These are phyloP conservation scores for Ormyrus nitidulus DNA, from an alignment of 2,888 invertebrate genomes.

Conservation along the genomic window DNA sequence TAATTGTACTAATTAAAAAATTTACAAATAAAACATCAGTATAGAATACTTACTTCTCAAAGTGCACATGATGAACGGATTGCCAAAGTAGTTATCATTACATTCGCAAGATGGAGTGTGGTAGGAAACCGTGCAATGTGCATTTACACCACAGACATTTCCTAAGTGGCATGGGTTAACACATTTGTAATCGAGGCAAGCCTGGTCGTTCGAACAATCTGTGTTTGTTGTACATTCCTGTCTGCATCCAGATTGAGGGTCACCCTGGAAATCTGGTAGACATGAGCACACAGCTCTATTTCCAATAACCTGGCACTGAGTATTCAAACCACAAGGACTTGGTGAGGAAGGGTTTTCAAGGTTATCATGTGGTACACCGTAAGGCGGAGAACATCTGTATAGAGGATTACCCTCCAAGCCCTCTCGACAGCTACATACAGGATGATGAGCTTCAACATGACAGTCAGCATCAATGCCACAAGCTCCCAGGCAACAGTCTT, in stretches of 20 bases:
- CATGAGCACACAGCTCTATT: slow-evolving; percentile 87
- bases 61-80: slow-evolving; percentile 87
- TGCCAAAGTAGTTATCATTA: slow-evolving; percentile 86
- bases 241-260: slow-evolving; percentile 86
- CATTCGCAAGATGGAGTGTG: slow-evolving; percentile 91
- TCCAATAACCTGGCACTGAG: slow-evolving; percentile 84
- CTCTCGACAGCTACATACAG: slow-evolving; percentile 85
- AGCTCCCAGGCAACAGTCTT: slow-evolving; percentile 88
- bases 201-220: slow-evolving; percentile 85
- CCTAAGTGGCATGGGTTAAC: slow-evolving; percentile 83
- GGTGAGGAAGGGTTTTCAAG: slow-evolving; percentile 82
- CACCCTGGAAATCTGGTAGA: slow-evolving; percentile 85
- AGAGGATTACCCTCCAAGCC: slow-evolving; percentile 88
- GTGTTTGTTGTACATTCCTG: slow-evolving; percentile 90
- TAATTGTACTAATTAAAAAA: slow-evolving; percentile 5
- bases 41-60: slow-evolving; percentile 75
- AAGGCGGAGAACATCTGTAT: slow-evolving; percentile 82
- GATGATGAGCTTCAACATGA: slow-evolving; percentile 86
- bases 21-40: not conserved
- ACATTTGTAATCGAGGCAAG: slow-evolving; percentile 87
- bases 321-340: slow-evolving; percentile 87
- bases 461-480: slow-evolving; percentile 87
- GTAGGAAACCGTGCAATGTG: slow-evolving; percentile 86
- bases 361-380: slow-evolving; percentile 77
- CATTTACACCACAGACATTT: slow-evolving; percentile 88